These are phyloP conservation scores for Auanema sp. DNA, from an alignment of 2,888 invertebrate species.

Conservation along the genomic window DNA sequence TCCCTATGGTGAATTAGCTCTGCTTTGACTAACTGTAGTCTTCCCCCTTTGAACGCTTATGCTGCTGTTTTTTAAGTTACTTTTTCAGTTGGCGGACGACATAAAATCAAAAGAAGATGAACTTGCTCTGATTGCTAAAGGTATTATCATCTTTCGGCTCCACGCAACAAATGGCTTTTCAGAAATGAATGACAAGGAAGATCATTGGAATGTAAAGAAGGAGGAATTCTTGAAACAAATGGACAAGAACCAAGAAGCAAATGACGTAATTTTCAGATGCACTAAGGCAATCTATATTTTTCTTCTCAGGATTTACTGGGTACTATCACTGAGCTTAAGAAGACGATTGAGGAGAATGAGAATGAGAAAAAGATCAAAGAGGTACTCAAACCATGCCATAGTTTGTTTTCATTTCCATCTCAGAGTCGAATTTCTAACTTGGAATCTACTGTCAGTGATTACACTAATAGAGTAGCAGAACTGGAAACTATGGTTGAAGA, in stretches of 20 bases:
- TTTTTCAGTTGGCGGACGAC: not conserved
- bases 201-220: conserved; percentile 37
- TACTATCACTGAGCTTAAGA: conserved; percentile 16
- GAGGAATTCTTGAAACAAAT: conserved; percentile 41
- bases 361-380: conserved; percentile 24
- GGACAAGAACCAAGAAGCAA: conserved; percentile 40
- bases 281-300: not conserved
- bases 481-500: not conserved
- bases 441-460: not conserved
- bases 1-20: not conserved
- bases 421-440: not conserved
- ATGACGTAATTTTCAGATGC: conserved; percentile 37
- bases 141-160: not conserved
- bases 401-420: not conserved
- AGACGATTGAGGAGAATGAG: conserved; percentile 21
- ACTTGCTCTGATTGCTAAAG: not conserved
- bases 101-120: not conserved
- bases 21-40: conserved; percentile 4
- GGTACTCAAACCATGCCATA: conserved; percentile 8
- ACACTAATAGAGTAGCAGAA: not conserved
- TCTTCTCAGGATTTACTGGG: conserved; percentile 2
- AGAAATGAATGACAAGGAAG: conserved; percentile 25
- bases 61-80: no score
- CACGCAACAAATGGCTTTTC: not conserved
- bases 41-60: conserved; percentile 1